Evolutionary conservation across 2,797 vertebrate genomes (phyloP).

Genomic region (Nannoperca obscura): DNA sequence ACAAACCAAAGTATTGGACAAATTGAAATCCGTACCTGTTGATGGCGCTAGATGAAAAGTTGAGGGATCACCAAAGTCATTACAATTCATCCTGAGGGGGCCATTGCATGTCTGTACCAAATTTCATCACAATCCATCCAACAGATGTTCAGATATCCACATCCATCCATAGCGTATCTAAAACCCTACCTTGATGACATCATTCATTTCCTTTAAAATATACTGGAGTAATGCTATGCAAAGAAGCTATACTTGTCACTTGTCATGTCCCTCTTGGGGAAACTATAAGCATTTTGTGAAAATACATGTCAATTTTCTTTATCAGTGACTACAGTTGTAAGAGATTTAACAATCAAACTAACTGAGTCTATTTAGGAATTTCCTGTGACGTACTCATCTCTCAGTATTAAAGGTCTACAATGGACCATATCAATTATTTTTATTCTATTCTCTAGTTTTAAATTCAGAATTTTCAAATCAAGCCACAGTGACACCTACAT

Average conservation of each 20-base stretch:
- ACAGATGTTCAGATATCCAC: neutral
- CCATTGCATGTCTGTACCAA: neutral
- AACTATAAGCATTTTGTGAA: neutral
- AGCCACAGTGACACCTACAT: conserved; percentile 40
- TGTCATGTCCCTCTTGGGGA: neutral
- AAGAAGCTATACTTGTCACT: neutral
- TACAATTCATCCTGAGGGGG: neutral
- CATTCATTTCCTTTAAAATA: neutral
- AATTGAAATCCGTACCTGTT: neutral
- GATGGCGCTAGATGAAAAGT: neutral
- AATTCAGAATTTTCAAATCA: conserved; percentile 26
- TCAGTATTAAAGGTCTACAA: neutral
- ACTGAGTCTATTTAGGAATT: neutral
- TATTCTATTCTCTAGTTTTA: neutral
- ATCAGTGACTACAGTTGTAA: neutral
- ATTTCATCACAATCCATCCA: neutral
- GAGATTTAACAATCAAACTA: conserved; percentile 16
- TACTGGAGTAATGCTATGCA: too few relatives aligned
- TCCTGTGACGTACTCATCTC: neutral
- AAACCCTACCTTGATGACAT: neutral
- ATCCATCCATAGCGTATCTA: neutral
- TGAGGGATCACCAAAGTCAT: neutral
- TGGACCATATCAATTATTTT: neutral
- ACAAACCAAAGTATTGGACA: neutral
- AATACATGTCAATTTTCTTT: neutral